Evolutionary conservation across 2,888 invertebrate genomes (phyloP), one percentile per base, ranked within the genome.

Genomic region (Frankliniella intonsa): DNA sequence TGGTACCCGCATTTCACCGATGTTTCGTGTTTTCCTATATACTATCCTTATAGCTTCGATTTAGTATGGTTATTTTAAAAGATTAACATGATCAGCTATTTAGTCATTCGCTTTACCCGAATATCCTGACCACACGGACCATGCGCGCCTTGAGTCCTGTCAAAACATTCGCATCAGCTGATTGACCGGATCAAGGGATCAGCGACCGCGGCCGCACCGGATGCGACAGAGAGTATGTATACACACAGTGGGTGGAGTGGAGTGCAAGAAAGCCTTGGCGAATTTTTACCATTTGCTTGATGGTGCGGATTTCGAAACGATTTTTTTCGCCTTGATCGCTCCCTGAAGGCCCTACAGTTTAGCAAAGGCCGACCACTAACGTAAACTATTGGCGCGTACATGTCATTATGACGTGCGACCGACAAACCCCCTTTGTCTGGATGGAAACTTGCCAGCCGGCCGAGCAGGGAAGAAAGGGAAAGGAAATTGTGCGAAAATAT

Each of bases 121-220:
- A 19, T 11, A 19, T 55, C 19, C 17, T 55, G 55, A 14, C 55
- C 9, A 7, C 55, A 19, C 55, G 17, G 55, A 55, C 55, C 55
- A 55, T 7, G 17, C 69, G 22, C 10, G 69, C n/a, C 55, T 55
- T 12, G 12, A 2, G 69, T 76, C 69, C 69, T 76, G 69, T 76
- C 69, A 76, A 76, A 76, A 76, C 69, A 76, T 76, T 76, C 69
- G 69, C 69, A 76, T 76, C 69, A 76, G 69, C 69, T 76, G 69
- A 76, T 76, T 76, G 69, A 76, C 69, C 69, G 69, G 69, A 76
- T 76, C 25, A 17, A 12, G 69, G 69, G 69, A 76, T 22, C 69
- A 76, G 69, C 69, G 69, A 76, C 69, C 69, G 22, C 69, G 12
- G 25, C 69, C 25, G 69, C 69, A 76, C 69, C 69, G 69, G 69